phyloP scores from a whole-genome alignment of 1,140 invertebrate genomes.

The Frieseomelitta varia region DNA sequence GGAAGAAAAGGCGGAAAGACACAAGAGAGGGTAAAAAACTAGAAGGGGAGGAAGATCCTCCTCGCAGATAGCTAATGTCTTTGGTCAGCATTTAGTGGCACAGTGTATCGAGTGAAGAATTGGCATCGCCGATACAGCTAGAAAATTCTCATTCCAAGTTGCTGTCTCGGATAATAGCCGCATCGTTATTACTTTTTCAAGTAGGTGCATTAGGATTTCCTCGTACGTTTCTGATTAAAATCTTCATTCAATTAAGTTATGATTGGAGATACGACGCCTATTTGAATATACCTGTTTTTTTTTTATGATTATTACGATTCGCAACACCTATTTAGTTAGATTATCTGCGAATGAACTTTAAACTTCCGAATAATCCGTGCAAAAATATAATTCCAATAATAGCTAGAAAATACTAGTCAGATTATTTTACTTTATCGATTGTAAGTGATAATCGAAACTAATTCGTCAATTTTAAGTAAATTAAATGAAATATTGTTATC shows the following conservation, averaged over 20 bases:
- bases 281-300: neutral
- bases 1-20: slow-evolving; percentile 13
- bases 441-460: too few species aligned
- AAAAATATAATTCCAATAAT: neutral
- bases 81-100: slow-evolving; percentile 71
- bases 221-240: neutral
- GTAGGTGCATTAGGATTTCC: neutral
- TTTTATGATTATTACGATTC: neutral
- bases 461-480: too few species aligned
- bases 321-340: neutral
- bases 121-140: slow-evolving; percentile 50
- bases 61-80: slow-evolving; percentile 58
- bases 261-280: neutral
- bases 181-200: neutral
- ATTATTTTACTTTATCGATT: too few species aligned
- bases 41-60: slow-evolving; percentile 40
- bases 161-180: slow-evolving; percentile 58
- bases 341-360: neutral
- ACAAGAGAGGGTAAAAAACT: slow-evolving; percentile 14
- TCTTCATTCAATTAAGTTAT: neutral
- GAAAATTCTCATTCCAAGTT: slow-evolving; percentile 63
- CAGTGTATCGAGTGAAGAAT: slow-evolving; percentile 46
- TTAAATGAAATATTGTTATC: too few species aligned
- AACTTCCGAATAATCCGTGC: neutral
- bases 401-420: neutral